Evolutionary conservation across 1,140 invertebrate genomes (phyloP).

Genomic region (Papilio polytes): DNA sequence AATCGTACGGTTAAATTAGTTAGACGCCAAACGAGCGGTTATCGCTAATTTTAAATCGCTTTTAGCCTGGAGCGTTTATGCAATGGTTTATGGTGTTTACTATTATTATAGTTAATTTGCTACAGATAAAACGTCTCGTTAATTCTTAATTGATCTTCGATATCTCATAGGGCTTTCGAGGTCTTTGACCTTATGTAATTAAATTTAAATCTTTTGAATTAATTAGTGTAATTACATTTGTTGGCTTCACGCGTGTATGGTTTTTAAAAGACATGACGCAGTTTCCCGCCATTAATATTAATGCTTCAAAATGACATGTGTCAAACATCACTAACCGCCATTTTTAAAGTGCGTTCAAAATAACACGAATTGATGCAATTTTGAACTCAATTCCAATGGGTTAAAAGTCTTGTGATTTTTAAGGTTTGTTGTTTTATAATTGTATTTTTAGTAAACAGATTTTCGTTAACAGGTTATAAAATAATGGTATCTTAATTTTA

Average conservation of each 20-base stretch:
- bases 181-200: neutral
- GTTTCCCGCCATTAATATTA: conserved; percentile 66
- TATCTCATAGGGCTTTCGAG: neutral
- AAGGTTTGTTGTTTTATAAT: neutral
- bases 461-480: neutral
- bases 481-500: neutral
- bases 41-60: conserved; percentile 54
- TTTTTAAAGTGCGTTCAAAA: conserved; percentile 20
- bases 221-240: conserved; percentile 26
- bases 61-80: conserved; percentile 9
- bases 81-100: neutral
- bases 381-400: conserved; percentile 39
- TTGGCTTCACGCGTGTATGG: conserved; percentile 32
- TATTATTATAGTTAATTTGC: conserved; percentile 29
- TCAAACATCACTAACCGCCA: conserved; percentile 58
- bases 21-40: conserved; percentile 57
- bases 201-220: neutral
- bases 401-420: conserved; percentile 35
- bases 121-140: neutral
- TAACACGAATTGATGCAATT: conserved; percentile 43
- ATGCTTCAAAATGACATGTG: conserved; percentile 65
- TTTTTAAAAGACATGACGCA: conserved; percentile 42
- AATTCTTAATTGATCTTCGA: neutral
- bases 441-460: conserved; percentile 20
- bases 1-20: conserved; percentile 67